These are phyloP conservation scores for Eupleurogrammus muticus DNA, from an alignment of 2,797 vertebrate species.

Conservation along the genomic window DNA sequence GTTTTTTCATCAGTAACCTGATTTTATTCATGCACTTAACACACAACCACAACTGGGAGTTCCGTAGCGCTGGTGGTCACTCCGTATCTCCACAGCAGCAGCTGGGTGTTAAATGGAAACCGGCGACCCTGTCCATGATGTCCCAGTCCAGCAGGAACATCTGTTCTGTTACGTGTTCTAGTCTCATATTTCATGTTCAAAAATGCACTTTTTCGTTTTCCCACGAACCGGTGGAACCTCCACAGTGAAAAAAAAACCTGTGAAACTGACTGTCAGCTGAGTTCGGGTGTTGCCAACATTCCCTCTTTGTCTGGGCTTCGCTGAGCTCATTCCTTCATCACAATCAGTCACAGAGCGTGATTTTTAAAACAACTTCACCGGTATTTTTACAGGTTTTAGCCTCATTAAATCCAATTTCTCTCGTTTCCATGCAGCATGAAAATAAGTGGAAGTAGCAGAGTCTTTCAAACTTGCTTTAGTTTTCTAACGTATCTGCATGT, in stretches of 20 bases:
- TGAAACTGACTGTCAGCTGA: not conserved
- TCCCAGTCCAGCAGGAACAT: constrained; percentile 47
- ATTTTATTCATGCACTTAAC: constrained; percentile 25
- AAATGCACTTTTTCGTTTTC: not conserved
- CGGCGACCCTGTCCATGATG: constrained; percentile 13
- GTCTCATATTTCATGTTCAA: constrained; percentile 3
- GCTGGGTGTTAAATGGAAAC: constrained; percentile 36
- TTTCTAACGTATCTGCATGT: no score
- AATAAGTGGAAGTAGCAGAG: no score
- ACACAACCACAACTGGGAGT: constrained; percentile 18
- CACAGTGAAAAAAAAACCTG: constrained; percentile 1
- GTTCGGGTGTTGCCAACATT: constrained; percentile 11
- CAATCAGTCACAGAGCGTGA: constrained; percentile 23
- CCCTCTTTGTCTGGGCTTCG: not conserved
- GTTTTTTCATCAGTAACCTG: constrained; percentile 23
- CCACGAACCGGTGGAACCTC: not conserved
- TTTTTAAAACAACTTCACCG: constrained; percentile 9
- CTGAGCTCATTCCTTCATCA: constrained; percentile 18
- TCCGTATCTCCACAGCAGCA: constrained; percentile 14
- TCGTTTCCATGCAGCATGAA: no score
- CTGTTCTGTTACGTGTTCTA: constrained; percentile 26
- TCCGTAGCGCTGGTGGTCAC: constrained; percentile 9
- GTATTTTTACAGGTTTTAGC: no score
- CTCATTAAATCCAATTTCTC: no score
- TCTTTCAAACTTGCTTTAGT: no score